A percentile compares a stretch with the other conserved stretches of the same genome.
Conservation (phyloP, 2,888 invertebrate genomes). For the Nymphalis c-album region DNA sequence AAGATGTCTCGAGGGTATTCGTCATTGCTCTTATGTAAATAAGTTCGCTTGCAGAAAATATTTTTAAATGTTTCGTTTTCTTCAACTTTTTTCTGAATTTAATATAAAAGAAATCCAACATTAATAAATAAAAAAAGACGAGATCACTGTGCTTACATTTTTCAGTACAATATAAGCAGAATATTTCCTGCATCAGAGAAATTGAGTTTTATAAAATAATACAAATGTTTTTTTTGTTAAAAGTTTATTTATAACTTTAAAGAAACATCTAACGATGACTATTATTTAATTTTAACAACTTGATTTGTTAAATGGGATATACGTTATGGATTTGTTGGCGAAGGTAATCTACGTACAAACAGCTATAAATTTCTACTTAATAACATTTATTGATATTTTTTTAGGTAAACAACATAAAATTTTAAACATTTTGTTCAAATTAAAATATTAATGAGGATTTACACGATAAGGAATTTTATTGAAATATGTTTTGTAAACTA, state of each 20-base stretch:
- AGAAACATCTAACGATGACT: constrained; percentile 65
- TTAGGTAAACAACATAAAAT: background rate
- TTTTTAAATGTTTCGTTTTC: constrained; percentile 23
- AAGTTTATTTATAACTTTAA: constrained; percentile 70
- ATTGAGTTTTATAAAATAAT: constrained; percentile 12
- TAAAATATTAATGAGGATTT: background rate
- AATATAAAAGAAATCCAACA: background rate
- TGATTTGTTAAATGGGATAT: constrained; percentile 19
- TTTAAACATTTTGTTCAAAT: background rate
- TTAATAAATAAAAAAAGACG: background rate
- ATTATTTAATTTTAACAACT: constrained; percentile 31
- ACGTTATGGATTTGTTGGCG: constrained; percentile 5
- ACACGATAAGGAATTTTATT: background rate
- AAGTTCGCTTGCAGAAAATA: constrained; percentile 22
- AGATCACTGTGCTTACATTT: background rate
- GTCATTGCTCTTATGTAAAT: constrained; percentile 37
- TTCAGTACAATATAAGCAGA: background rate
- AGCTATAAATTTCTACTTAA: background rate
- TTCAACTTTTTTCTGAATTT: constrained; percentile 8
- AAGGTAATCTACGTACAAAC: constrained; percentile 5
- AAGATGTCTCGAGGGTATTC: constrained; percentile 34
- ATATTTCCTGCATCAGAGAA: background rate
- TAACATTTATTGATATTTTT: constrained; percentile 8
- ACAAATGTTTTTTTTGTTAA: constrained; percentile 47
- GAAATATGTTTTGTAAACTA: constrained; percentile 6